phyloP scores from a whole-genome alignment of 2,113 vertebrate genomes.

The Rattus rattus region DNA sequence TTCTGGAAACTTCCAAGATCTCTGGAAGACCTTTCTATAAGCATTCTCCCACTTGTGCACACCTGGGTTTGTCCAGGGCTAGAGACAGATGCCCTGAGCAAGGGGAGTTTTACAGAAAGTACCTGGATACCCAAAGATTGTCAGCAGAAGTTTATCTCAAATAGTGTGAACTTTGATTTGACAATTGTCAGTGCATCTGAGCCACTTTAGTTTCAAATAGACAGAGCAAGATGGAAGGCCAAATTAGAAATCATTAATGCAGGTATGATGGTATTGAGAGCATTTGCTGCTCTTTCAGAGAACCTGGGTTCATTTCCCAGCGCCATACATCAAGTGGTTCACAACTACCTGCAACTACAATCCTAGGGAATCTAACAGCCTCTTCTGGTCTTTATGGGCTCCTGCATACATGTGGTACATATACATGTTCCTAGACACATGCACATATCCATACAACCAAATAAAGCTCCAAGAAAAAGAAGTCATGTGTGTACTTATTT shows the following conservation, averaged over 20 bases:
- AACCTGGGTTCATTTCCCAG: no score
- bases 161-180: background rate
- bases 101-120: slow-evolving; percentile 55
- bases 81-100: slow-evolving; percentile 19
- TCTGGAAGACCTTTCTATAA: slow-evolving; percentile 75
- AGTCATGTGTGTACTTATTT: background rate
- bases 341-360: background rate
- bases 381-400: background rate
- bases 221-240: background rate
- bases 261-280: background rate
- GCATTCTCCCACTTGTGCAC: slow-evolving; percentile 49
- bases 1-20: slow-evolving; percentile 75
- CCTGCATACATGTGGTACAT: background rate
- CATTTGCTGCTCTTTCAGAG: background rate
- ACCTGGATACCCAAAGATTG: slow-evolving; percentile 38
- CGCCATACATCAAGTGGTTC: background rate
- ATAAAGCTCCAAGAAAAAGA: background rate
- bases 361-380: background rate
- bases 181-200: background rate
- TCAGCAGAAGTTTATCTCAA: slow-evolving; percentile 60
- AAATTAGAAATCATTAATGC: background rate
- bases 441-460: background rate
- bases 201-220: background rate
- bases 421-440: background rate
- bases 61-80: slow-evolving; percentile 40